Evolutionary conservation across 1,140 invertebrate genomes (phyloP).

Genomic region (Philaenus spumarius): DNA sequence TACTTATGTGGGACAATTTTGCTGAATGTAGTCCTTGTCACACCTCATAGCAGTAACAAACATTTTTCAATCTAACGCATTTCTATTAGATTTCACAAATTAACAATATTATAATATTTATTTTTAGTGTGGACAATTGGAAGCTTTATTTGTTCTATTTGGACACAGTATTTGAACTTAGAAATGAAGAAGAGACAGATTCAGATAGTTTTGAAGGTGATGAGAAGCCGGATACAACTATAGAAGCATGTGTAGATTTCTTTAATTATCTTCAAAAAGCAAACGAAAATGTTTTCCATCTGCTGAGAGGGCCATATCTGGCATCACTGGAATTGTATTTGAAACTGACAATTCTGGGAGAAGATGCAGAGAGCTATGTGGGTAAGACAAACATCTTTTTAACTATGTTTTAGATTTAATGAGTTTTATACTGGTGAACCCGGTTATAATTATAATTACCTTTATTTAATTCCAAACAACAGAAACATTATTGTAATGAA

Average conservation of each 20-base stretch:
- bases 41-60: too few species aligned
- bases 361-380: too few species aligned
- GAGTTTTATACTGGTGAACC: too few species aligned
- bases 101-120: too few species aligned
- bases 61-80: too few species aligned
- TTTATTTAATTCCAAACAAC: too few species aligned
- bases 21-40: too few species aligned
- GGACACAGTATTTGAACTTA: slow-evolving; percentile 48
- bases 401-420: too few species aligned
- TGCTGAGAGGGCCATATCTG: slow-evolving; percentile 66
- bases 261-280: slow-evolving; percentile 20
- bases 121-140: slow-evolving; percentile 58
- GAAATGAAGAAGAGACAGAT: neutral
- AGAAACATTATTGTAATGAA: too few species aligned
- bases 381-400: slow-evolving; percentile 38
- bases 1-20: too few species aligned
- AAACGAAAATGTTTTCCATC: slow-evolving; percentile 33
- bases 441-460: too few species aligned
- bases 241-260: slow-evolving; percentile 23
- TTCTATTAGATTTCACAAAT: too few species aligned
- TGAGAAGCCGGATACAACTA: neutral
- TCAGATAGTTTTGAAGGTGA: neutral
- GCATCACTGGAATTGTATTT: slow-evolving; percentile 71
- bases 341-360: slow-evolving; percentile 38
- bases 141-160: slow-evolving; percentile 66